These are phyloP conservation scores for Cerastoderma edule DNA, from an alignment of 2,888 invertebrate species.

Conservation along the genomic window DNA sequence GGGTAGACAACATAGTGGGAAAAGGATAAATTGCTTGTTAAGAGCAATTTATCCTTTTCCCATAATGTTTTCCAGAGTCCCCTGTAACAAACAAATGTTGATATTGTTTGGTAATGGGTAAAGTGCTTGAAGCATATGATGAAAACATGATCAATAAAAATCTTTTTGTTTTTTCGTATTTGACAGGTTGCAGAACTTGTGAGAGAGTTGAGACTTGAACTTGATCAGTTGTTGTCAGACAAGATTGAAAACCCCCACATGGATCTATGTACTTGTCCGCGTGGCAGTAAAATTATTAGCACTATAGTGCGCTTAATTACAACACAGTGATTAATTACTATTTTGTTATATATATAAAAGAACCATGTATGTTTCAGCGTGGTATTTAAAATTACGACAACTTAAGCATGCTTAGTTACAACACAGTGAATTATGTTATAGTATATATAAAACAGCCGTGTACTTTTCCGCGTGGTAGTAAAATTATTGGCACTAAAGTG, in stretches of 20 bases:
- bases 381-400: too few relatives aligned
- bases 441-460: too few relatives aligned
- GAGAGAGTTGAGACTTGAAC: constrained; percentile 73
- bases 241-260: constrained; percentile 79
- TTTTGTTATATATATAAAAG: neutral
- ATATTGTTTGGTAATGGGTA: too few relatives aligned
- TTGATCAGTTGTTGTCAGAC: constrained; percentile 79
- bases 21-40: constrained; percentile 9
- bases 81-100: neutral
- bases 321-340: constrained; percentile 68
- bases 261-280: constrained; percentile 79
- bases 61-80: neutral
- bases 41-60: neutral
- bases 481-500: constrained; percentile 79
- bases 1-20: neutral
- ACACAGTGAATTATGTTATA: too few relatives aligned
- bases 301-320: constrained; percentile 79
- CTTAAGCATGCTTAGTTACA: too few relatives aligned
- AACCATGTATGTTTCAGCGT: neutral
- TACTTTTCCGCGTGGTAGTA: constrained; percentile 78
- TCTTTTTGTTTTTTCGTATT: neutral
- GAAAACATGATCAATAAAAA: too few relatives aligned
- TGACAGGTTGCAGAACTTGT: constrained; percentile 79
- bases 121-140: too few relatives aligned
- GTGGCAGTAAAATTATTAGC: constrained; percentile 78